Evolutionary conservation across 2,888 invertebrate species (phyloP).

Genomic region (Drosophila bunnanda): DNA sequence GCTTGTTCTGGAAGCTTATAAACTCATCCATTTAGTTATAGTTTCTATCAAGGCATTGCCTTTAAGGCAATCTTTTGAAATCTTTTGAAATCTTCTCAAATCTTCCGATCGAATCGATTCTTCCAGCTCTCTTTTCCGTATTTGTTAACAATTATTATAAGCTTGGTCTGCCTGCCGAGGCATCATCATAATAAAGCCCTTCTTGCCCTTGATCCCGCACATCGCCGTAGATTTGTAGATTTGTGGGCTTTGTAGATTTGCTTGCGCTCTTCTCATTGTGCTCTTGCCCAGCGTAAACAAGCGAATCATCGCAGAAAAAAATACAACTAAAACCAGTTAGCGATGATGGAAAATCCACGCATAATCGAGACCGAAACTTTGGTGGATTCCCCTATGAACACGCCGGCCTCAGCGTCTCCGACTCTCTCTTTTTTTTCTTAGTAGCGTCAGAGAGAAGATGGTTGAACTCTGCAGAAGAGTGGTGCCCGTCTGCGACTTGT

Average conservation of each 20-base stretch:
- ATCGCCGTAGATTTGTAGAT: not conserved
- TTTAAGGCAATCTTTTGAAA: no score
- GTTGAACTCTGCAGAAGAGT: constrained; percentile 11
- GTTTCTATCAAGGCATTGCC: not conserved
- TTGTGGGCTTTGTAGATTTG: not conserved
- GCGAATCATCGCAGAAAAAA: constrained; percentile 22
- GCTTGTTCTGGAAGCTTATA: not conserved
- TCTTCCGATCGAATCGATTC: not conserved
- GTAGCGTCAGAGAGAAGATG: not conserved
- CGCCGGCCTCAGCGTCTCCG: not conserved
- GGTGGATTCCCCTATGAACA: constrained; percentile 21
- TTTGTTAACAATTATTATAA: not conserved
- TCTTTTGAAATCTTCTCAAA: not conserved
- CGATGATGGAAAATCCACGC: constrained; percentile 38
- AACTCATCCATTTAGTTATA: not conserved
- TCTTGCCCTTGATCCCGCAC: constrained; percentile 14
- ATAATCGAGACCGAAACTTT: constrained; percentile 19
- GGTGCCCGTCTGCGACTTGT: constrained; percentile 19
- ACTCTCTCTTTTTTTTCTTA: not conserved
- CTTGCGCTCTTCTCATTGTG: constrained; percentile 5
- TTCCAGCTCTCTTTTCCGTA: no score
- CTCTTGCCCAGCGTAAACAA: constrained; percentile 21
- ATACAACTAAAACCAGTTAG: constrained; percentile 25
- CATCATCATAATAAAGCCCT: not conserved
- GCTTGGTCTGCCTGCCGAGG: no score